Conservation (phyloP, 2,797 vertebrate species). For the Neopelma chrysocephalum region DNA sequence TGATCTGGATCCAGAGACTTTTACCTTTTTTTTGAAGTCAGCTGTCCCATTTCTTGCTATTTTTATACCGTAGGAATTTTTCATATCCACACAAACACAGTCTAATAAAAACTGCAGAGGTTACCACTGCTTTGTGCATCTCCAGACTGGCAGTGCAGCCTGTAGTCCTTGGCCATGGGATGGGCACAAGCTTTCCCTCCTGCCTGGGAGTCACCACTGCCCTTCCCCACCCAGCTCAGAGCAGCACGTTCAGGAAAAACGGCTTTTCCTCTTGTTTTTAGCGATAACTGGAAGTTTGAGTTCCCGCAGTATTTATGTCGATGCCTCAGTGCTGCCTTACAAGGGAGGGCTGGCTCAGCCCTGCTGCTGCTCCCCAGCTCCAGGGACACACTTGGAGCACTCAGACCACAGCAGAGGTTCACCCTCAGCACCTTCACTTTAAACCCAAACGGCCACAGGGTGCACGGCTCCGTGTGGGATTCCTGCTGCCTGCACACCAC, state of each 20-base stretch:
- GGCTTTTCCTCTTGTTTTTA: not conserved
- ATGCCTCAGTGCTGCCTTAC: not conserved
- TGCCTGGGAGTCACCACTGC: not conserved
- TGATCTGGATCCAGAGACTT: not conserved
- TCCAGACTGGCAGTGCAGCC: not conserved
- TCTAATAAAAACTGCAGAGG: not conserved
- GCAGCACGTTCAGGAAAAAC: not conserved
- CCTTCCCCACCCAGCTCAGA: not conserved
- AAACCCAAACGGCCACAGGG: not conserved
- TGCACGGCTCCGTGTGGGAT: not conserved
- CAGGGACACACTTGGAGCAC: rapidly evolving
- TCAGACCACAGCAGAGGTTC: not conserved
- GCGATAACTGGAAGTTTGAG: not conserved
- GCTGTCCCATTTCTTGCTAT: constrained; percentile 30
- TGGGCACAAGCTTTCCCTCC: not conserved
- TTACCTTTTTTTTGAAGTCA: not conserved
- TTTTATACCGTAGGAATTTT: constrained; percentile 26
- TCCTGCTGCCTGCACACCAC: not conserved
- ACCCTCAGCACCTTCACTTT: not conserved
- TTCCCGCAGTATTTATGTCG: not conserved
- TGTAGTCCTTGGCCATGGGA: not conserved
- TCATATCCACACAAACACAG: not conserved
- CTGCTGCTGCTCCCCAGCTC: not conserved
- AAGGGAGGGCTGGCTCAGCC: not conserved
- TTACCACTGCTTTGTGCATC: not conserved